phyloP scores from a whole-genome alignment of 2,797 vertebrate genomes.

The Huso huso region DNA sequence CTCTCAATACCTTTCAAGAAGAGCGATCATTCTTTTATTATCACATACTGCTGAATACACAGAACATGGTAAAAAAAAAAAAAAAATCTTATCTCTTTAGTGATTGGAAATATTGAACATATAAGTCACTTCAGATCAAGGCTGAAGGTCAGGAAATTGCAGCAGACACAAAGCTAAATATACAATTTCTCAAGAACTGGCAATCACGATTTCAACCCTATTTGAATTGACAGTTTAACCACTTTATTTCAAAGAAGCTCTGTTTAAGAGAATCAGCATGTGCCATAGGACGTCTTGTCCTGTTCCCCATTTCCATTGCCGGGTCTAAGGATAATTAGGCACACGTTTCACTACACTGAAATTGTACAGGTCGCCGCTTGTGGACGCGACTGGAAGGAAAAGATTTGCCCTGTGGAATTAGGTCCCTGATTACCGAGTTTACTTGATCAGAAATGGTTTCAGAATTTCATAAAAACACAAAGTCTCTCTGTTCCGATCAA shows the following conservation, averaged over 20 bases:
- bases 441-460: slow-evolving; percentile 63
- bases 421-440: slow-evolving; percentile 89
- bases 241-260: slow-evolving; percentile 70
- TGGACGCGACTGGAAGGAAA: slow-evolving; percentile 72
- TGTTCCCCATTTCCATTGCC: slow-evolving; percentile 29
- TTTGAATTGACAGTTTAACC: slow-evolving; percentile 85
- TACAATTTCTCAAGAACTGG: slow-evolving; percentile 64
- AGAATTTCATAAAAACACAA: slow-evolving; percentile 34
- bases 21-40: too few species aligned
- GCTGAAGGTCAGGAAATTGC: slow-evolving; percentile 79
- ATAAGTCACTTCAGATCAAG: slow-evolving; percentile 74
- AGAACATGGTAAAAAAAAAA: too few species aligned
- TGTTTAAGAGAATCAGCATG: slow-evolving; percentile 45
- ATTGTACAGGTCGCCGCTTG: slow-evolving; percentile 66
- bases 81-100: slow-evolving; percentile 37
- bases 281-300: slow-evolving; percentile 42
- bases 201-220: slow-evolving; percentile 78
- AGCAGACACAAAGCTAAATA: slow-evolving; percentile 81
- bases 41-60: too few species aligned
- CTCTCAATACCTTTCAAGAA: too few species aligned
- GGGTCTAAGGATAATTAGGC: slow-evolving; percentile 54
- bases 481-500: too few species aligned
- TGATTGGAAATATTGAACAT: slow-evolving; percentile 55
- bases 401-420: slow-evolving; percentile 66
- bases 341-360: slow-evolving; percentile 59